A percentile compares a stretch with the other conserved stretches of the same genome.
Evolutionary conservation across 2,888 invertebrate genomes (phyloP).

Genomic region (Physocephala rufipes): DNA sequence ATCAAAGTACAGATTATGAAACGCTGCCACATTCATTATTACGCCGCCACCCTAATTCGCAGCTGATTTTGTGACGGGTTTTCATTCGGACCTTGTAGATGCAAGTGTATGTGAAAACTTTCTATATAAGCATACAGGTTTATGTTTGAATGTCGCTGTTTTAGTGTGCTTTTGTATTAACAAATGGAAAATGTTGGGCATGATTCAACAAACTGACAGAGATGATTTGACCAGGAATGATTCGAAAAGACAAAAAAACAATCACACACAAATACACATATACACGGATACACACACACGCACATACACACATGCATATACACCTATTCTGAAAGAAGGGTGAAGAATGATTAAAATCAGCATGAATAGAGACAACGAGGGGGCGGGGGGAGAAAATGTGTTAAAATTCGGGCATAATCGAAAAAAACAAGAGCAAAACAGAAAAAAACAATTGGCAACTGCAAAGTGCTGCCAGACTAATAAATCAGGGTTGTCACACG

Average conservation of each 20-base stretch:
- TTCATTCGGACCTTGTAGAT: no score
- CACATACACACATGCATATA: no score
- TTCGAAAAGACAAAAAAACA: slow-evolving; percentile 5
- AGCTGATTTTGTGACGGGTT: no score
- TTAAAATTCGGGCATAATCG: neutral
- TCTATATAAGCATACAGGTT: no score
- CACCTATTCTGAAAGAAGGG: slow-evolving; percentile 25
- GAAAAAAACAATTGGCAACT: slow-evolving; percentile 13
- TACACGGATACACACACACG: no score
- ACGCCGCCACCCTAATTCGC: neutral
- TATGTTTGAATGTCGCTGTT: neutral
- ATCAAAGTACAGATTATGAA: no score
- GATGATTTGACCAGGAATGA: neutral
- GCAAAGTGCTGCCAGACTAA: slow-evolving; percentile 27
- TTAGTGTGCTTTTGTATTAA: neutral
- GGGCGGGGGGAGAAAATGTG: neutral
- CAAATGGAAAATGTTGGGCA: neutral
- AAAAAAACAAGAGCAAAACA: neutral
- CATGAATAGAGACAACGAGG: no score
- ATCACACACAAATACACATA: no score
- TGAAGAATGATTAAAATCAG: neutral
- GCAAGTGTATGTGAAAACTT: no score
- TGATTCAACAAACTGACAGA: neutral
- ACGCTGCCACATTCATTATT: neutral
- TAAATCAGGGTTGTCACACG: slow-evolving; percentile 34